Evolutionary conservation across 2,888 invertebrate genomes (phyloP).

Genomic region (Timandra comae): DNA sequence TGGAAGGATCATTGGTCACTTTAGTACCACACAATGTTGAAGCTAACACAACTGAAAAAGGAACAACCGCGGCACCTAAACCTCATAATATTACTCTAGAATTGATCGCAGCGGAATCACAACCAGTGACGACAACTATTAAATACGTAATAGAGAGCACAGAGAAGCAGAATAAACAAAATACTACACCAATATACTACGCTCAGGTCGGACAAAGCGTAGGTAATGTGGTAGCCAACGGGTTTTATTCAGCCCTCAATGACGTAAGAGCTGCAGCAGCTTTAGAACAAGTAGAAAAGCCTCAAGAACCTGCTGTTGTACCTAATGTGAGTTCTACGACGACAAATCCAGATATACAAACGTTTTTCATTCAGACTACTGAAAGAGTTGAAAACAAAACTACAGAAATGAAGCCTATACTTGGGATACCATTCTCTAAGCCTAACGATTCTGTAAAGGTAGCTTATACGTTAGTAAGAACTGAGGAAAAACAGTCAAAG

Average conservation of each 20-base stretch:
- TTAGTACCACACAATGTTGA: conserved; percentile 44
- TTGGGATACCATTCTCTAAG: conserved; percentile 55
- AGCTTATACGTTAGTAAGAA: conserved; percentile 54
- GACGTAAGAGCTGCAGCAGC: conserved; percentile 79
- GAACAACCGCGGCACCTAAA: conserved; percentile 33
- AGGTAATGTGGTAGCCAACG: conserved; percentile 52
- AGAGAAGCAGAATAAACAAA: conserved; percentile 28
- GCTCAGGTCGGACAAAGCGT: conserved; percentile 64
- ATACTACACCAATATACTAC: conserved; percentile 63
- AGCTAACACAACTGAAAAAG: conserved; percentile 32
- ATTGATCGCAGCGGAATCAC: conserved; percentile 37
- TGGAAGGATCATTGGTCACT: conserved; percentile 48
- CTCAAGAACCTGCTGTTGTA: conserved; percentile 54
- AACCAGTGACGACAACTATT: conserved; percentile 46
- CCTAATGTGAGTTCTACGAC: conserved; percentile 31
- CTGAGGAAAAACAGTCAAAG: conserved; percentile 46
- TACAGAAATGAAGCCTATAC: conserved; percentile 45
- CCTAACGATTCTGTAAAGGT: conserved; percentile 53
- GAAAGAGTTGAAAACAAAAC: conserved; percentile 37
- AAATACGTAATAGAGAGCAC: conserved; percentile 47
- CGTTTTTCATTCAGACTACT: conserved; percentile 41
- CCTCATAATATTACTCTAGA: conserved; percentile 45
- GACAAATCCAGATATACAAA: conserved; percentile 38
- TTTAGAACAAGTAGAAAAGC: conserved; percentile 75
- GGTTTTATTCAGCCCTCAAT: conserved; percentile 78